A percentile compares a stretch with the other conserved stretches of the same genome.
Conservation (phyloP, 2,113 vertebrate species). For the Sorex fumeus region DNA sequence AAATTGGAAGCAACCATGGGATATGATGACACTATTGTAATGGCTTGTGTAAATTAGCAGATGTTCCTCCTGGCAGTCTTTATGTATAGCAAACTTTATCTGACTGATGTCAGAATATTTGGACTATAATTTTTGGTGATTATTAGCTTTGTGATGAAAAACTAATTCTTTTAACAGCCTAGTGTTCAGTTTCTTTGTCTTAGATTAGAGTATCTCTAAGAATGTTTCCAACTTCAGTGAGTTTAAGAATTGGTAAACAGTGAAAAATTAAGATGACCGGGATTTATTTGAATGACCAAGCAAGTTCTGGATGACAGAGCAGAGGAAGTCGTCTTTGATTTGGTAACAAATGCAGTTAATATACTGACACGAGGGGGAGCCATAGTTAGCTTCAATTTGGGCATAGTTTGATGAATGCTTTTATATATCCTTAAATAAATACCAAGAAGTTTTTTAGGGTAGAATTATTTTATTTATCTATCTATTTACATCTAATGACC, state of each 20-base stretch:
- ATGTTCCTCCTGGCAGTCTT: not conserved
- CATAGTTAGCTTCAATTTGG: not conserved
- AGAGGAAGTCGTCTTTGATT: not conserved
- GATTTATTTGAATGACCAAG: not conserved
- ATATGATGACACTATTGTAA: not conserved
- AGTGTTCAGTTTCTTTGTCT: slow-evolving; percentile 2
- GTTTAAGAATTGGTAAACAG: not conserved
- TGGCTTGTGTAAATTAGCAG: not conserved
- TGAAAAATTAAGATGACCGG: not conserved
- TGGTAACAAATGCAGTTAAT: not conserved
- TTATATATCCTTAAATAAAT: not conserved
- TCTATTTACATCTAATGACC: too few species aligned
- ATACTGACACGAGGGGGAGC: not conserved
- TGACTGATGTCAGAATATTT: not conserved
- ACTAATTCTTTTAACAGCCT: not conserved
- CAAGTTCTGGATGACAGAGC: not conserved
- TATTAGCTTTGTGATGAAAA: not conserved
- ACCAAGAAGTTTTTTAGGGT: slow-evolving; percentile 19
- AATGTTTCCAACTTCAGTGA: not conserved
- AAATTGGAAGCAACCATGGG: not conserved
- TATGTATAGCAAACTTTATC: not conserved
- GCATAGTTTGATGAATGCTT: not conserved
- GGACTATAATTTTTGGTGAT: not conserved
- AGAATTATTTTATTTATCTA: not conserved
- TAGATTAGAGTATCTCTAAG: slow-evolving; percentile 7